phyloP scores from a whole-genome alignment of 1,140 invertebrate species.

The Philotrypesis tridentata region DNA sequence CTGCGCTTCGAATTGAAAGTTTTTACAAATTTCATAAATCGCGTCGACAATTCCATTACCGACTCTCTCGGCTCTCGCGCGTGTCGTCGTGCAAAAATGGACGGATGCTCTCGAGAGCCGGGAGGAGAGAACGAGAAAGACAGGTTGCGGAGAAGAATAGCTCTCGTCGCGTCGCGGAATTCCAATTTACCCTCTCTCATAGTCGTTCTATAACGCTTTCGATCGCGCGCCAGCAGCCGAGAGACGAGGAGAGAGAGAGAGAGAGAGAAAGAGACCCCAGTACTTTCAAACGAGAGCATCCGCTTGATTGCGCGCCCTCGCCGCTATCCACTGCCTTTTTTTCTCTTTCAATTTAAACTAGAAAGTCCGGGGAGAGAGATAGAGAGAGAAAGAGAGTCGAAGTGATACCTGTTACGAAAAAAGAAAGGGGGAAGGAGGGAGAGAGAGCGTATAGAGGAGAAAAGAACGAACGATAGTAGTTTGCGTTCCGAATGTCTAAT shows the following conservation, averaged over 20 bases:
- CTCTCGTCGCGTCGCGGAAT: constrained; percentile 67
- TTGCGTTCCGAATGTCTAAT: constrained; percentile 47
- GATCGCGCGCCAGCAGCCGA: constrained; percentile 43
- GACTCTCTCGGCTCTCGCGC: constrained; percentile 48
- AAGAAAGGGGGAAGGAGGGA: neutral
- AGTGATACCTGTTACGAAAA: neutral
- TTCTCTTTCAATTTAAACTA: constrained; percentile 44
- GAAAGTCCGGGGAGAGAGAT: neutral
- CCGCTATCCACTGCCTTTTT: constrained; percentile 53
- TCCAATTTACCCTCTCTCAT: constrained; percentile 69
- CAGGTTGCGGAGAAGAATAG: constrained; percentile 51
- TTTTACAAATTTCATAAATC: neutral
- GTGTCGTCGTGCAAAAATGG: constrained; percentile 1
- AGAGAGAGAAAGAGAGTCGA: neutral
- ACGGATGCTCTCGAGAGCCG: neutral
- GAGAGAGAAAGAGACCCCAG: constrained; percentile 21
- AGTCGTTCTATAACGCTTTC: constrained; percentile 54
- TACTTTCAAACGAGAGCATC: constrained; percentile 64
- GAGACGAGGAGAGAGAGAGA: constrained; percentile 10
- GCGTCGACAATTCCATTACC: neutral
- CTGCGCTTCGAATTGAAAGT: too few species aligned
- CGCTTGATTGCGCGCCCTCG: constrained; percentile 64
- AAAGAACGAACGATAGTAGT: constrained; percentile 22
- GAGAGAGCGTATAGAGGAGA: neutral
- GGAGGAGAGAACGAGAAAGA: constrained; percentile 11